phyloP scores from a whole-genome alignment of 2,113 vertebrate species.

The Progne subis region DNA sequence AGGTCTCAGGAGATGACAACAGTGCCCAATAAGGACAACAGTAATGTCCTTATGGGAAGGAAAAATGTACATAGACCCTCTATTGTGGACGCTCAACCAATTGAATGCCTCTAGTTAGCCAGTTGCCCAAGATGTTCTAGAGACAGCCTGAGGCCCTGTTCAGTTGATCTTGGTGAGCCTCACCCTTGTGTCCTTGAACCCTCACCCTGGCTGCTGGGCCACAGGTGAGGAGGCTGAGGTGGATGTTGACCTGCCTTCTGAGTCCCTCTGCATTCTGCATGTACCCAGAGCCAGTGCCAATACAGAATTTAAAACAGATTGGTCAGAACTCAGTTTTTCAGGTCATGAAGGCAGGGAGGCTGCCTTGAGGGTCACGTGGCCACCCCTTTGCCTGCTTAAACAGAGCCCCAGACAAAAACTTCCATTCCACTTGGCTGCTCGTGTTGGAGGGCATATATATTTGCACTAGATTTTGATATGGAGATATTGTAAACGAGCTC shows the following conservation, averaged over 20 bases:
- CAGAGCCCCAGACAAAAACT: neutral
- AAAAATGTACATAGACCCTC: neutral
- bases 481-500: neutral
- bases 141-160: neutral
- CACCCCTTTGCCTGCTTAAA: neutral
- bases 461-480: neutral
- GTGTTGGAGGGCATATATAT: neutral
- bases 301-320: neutral
- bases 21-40: no score
- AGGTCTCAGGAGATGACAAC: neutral
- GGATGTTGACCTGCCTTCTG: neutral
- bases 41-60: neutral
- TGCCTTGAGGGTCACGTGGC: neutral
- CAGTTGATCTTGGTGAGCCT: neutral
- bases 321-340: neutral
- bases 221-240: neutral
- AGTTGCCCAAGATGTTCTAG: neutral
- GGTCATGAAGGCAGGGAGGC: neutral
- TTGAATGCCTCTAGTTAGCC: neutral
- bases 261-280: neutral
- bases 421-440: fast-evolving
- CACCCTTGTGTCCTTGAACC: neutral
- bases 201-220: neutral
- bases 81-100: fast-evolving
- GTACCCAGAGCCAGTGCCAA: neutral